A percentile compares a stretch with the other conserved stretches of the same genome.
These are phyloP conservation scores for Drosophila histrio DNA, from an alignment of 2,888 invertebrate genomes.

Conservation along the genomic window DNA sequence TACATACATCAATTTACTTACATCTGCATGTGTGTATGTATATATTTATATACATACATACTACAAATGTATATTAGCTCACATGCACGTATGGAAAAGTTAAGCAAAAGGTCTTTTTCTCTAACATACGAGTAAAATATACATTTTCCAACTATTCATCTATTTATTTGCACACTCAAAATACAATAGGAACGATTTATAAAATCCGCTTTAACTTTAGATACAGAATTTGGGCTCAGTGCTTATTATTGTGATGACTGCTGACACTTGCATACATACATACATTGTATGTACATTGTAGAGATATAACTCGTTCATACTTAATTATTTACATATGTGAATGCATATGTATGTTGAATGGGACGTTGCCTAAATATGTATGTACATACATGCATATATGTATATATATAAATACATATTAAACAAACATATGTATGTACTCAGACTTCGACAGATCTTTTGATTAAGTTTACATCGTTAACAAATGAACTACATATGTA, in stretches of 20 bases:
- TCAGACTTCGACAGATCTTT: not conserved
- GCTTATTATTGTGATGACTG: slow-evolving; percentile 31
- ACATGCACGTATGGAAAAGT: slow-evolving; percentile 35
- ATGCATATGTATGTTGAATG: slow-evolving; percentile 6
- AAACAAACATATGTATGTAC: not conserved
- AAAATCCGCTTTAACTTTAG: slow-evolving; percentile 2
- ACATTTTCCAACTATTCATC: not conserved
- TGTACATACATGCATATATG: not conserved
- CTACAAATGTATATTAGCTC: slow-evolving; percentile 19
- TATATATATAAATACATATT: not conserved
- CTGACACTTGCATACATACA: slow-evolving; percentile 23
- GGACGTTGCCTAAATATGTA: not conserved
- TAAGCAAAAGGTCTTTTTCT: slow-evolving; percentile 21
- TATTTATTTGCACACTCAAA: not conserved
- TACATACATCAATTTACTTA: slow-evolving; percentile 50
- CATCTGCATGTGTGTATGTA: slow-evolving; percentile 40
- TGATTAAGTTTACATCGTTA: slow-evolving; percentile 5
- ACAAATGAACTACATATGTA: slow-evolving; percentile 4
- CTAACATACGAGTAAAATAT: slow-evolving; percentile 8
- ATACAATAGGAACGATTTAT: slow-evolving; percentile 1
- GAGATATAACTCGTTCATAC: slow-evolving; percentile 38
- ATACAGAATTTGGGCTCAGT: slow-evolving; percentile 4
- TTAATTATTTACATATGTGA: slow-evolving; percentile 30
- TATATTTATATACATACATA: slow-evolving; percentile 37
- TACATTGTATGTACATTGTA: slow-evolving; percentile 16